Base-by-base conservation (phyloP, 2,113 vertebrate species). In the Propithecus coquereli region DNA sequence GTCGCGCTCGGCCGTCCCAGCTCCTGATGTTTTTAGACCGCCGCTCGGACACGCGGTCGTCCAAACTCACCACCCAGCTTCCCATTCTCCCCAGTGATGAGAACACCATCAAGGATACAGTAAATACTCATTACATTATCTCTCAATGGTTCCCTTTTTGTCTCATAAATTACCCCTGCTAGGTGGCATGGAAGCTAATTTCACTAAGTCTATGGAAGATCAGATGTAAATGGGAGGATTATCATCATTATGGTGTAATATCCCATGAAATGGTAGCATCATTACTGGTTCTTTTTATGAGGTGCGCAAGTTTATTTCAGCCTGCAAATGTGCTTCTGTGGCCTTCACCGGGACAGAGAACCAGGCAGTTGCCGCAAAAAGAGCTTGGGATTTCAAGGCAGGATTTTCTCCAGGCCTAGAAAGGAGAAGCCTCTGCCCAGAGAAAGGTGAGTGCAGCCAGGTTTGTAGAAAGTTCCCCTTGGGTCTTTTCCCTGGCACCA, bases 241-340 rank as follows among this genome's bases (percentile, higher is more conserved):
- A 99, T 99, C 99, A 99, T 99, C 99, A 99, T 99, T 99, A 99
- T 99, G 99, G 99, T 99, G 99, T 99, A 99, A 99, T 99, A 99
- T 99, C 99, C 99, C 99, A 99, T 99, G 99, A 99, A 99, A 99
- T 99, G 99, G 99, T 98, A 98, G 99, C 98, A 99, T 99, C 99
- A 99, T 99, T 99, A 99, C 99, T 98, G 99, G 98, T 98, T 99
- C 98, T 98, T 99, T 99, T 99, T 99, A 99, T 99, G 99, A 99
- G 99, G 98, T 99, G 98, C 98, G 93, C 98, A 97, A 99, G 99
- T 99, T 99, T 98, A 99, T 99, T 99, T 98, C 98, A 98, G 98
- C 98, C 92, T 97, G 98, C 97, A 97, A 98, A 97, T 66, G 40
- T 98, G 98, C 98, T 97, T 93, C 96, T 3, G 27, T 97, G 98